phyloP scores from a whole-genome alignment of 2,888 invertebrate genomes.

The Heliothis peltigera region DNA sequence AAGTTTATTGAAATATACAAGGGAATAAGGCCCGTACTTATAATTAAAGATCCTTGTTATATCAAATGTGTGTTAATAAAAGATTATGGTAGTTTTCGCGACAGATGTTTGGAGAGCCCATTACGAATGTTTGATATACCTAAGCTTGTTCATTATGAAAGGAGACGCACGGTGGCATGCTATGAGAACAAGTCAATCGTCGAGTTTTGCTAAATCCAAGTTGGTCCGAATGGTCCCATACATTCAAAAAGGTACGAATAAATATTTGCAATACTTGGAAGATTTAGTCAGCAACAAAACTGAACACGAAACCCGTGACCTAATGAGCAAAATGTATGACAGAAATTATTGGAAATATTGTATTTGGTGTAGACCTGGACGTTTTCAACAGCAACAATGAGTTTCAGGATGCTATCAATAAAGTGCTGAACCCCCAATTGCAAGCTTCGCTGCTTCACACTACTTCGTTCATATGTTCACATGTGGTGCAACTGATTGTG shows the following conservation, averaged over 20 bases:
- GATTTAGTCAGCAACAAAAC: slow-evolving; percentile 1
- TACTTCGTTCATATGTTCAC: slow-evolving; percentile 1
- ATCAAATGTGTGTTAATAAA: slow-evolving; percentile 13
- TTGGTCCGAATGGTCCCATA: slow-evolving; percentile 3
- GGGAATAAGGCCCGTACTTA: slow-evolving; percentile 8
- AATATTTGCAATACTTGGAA: slow-evolving; percentile 12
- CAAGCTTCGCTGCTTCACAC: slow-evolving; percentile 3
- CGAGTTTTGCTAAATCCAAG: slow-evolving; percentile 8
- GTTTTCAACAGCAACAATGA: background rate
- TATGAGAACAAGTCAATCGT: background rate
- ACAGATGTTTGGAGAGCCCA: slow-evolving; percentile 20
- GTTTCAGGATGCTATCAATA: background rate
- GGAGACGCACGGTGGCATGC: slow-evolving; percentile 14
- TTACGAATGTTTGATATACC: slow-evolving; percentile 1
- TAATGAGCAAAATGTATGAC: slow-evolving; percentile 10
- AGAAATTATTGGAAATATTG: slow-evolving; percentile 6
- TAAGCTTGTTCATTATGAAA: slow-evolving; percentile 12
- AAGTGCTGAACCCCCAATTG: background rate
- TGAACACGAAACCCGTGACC: slow-evolving; percentile 8
- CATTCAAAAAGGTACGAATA: background rate
- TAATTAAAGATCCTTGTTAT: slow-evolving; percentile 10
- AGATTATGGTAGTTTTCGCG: slow-evolving; percentile 1
- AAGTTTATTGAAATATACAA: slow-evolving; percentile 20
- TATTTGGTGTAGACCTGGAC: slow-evolving; percentile 10
- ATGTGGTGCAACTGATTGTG: background rate